These are phyloP conservation scores for Passer domesticus DNA, from an alignment of 2,113 vertebrate species.

Conservation along the genomic window DNA sequence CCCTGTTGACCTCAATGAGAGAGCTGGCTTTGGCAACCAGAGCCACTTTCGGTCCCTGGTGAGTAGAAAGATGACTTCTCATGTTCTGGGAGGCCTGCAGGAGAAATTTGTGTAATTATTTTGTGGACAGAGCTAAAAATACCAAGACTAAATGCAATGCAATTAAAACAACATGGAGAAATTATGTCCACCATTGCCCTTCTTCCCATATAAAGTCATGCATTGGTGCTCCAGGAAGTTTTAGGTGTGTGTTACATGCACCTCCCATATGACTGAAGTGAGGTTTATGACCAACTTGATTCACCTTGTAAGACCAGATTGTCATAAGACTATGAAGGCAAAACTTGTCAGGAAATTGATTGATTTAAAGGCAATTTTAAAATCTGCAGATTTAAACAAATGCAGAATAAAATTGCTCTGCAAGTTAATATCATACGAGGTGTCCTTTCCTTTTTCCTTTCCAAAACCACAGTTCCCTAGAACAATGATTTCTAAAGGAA, in stretches of 20 bases:
- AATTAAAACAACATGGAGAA: neutral
- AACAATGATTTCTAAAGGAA: neutral
- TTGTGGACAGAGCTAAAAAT: neutral
- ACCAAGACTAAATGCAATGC: neutral
- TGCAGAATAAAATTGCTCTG: neutral
- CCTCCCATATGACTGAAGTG: neutral
- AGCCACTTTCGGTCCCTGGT: neutral
- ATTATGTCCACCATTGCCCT: neutral
- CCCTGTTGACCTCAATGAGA: neutral
- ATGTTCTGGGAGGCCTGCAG: neutral
- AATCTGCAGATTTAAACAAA: neutral
- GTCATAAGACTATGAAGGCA: neutral
- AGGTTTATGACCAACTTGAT: neutral
- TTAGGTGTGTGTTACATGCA: neutral
- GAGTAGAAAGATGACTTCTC: neutral
- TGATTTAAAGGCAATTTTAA: neutral
- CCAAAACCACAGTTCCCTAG: neutral
- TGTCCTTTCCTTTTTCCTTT: neutral
- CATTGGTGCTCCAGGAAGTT: neutral
- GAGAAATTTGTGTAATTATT: neutral
- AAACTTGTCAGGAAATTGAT: neutral
- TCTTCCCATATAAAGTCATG: fast-evolving
- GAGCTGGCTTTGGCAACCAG: neutral
- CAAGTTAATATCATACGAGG: neutral
- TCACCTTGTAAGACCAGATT: neutral